Conservation (phyloP, 2,888 invertebrate genomes). For the Troides oblongomaculatus region DNA sequence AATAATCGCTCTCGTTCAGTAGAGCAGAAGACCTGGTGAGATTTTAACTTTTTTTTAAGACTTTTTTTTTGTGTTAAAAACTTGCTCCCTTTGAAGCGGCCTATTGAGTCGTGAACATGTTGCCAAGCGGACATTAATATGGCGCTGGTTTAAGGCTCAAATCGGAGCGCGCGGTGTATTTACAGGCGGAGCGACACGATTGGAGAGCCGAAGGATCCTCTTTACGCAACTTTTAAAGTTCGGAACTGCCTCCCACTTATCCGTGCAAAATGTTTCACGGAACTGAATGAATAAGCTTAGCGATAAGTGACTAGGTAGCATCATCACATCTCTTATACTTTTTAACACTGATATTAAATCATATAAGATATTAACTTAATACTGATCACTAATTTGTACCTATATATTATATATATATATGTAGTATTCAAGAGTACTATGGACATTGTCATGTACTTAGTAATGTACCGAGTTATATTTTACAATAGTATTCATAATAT, state of each 20-base stretch:
- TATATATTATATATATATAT: no score
- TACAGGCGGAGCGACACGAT: background rate
- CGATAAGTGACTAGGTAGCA: no score
- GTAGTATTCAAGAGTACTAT: no score
- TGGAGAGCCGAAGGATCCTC: background rate
- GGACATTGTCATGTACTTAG: no score
- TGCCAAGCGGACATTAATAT: constrained; percentile 26
- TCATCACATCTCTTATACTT: no score
- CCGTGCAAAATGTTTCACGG: no score
- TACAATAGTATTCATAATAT: no score
- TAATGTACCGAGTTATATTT: no score
- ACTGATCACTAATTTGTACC: constrained; percentile 11
- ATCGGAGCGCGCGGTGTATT: background rate
- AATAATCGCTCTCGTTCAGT: constrained; percentile 45
- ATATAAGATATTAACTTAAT: background rate
- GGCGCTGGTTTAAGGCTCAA: constrained; percentile 8
- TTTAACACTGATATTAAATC: no score
- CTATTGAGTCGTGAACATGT: constrained; percentile 44
- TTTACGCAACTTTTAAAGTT: constrained; percentile 1
- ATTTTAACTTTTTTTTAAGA: constrained; percentile 34
- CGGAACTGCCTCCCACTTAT: background rate
- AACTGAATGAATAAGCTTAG: no score
- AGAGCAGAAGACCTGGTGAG: constrained; percentile 43
- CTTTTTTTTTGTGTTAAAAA: constrained; percentile 39
- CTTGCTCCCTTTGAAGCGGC: constrained; percentile 43